These are phyloP conservation scores for Macrosoma leucophasiata DNA, from an alignment of 2,888 invertebrate genomes.

Conservation along the genomic window DNA sequence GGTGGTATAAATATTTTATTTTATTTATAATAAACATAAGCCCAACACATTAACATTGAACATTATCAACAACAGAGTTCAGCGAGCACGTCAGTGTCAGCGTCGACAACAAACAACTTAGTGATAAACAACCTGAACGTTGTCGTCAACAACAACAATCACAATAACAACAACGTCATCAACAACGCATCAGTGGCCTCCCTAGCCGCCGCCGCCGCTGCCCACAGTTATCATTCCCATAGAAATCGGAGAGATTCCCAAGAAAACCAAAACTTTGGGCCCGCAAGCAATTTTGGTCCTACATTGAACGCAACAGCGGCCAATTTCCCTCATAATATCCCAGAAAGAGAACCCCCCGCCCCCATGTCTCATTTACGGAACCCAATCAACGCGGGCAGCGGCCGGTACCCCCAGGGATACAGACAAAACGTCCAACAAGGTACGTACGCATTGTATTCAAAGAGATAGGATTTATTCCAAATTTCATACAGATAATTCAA, in stretches of 20 bases:
- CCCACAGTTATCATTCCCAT: constrained; percentile 66
- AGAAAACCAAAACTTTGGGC: constrained; percentile 59
- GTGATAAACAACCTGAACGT: constrained; percentile 71
- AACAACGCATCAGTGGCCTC: constrained; percentile 72
- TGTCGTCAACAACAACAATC: constrained; percentile 72
- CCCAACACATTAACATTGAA: too few relatives aligned
- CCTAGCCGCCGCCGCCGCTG: constrained; percentile 67
- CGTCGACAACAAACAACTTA: constrained; percentile 71
- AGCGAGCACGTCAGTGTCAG: constrained; percentile 64
- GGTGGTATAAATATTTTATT: too few relatives aligned
- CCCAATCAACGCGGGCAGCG: constrained; percentile 62
- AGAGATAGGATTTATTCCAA: constrained; percentile 54
- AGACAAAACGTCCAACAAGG: constrained; percentile 70
- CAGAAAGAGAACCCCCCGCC: constrained; percentile 60
- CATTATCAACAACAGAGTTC: constrained; percentile 49
- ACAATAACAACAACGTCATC: constrained; percentile 71
- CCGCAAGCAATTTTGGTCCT: constrained; percentile 60
- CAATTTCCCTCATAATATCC: constrained; percentile 57
- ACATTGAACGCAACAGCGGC: constrained; percentile 62
- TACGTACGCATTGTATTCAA: constrained; percentile 53
- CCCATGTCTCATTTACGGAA: constrained; percentile 69
- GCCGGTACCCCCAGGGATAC: constrained; percentile 64
- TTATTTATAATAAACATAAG: too few relatives aligned
- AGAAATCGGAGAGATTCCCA: constrained; percentile 66
- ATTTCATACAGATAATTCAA: constrained; percentile 27